Evolutionary conservation across 2,113 vertebrate species (phyloP).

Genomic region (Pelobates fuscus): DNA sequence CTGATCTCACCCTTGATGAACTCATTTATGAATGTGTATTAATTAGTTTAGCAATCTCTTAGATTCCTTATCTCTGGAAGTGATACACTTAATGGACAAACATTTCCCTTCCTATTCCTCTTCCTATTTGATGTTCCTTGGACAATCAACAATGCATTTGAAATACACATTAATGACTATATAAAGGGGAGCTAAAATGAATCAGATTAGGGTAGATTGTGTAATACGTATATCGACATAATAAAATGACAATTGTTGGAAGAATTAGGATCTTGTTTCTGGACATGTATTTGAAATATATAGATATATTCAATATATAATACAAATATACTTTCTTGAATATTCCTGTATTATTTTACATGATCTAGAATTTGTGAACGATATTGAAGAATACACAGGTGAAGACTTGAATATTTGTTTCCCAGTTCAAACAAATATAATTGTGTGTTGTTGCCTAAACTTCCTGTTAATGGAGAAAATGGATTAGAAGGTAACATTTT

Average conservation of each 20-base stretch:
- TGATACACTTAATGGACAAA: no score
- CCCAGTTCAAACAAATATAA: background rate
- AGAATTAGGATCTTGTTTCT: background rate
- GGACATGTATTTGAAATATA: background rate
- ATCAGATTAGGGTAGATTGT: no score
- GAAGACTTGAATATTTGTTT: background rate
- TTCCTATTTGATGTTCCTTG: no score
- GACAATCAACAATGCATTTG: no score
- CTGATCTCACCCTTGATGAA: no score
- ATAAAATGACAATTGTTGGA: background rate
- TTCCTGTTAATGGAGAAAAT: conserved; percentile 14
- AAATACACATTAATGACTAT: no score
- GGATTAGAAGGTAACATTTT: conserved; percentile 41
- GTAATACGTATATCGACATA: no score
- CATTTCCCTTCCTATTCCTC: no score
- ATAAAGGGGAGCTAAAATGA: no score
- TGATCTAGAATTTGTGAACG: conserved; percentile 3
- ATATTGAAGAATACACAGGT: background rate
- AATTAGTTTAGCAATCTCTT: no score
- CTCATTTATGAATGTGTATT: no score
- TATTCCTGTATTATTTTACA: background rate
- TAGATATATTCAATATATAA: background rate
- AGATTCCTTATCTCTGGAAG: no score
- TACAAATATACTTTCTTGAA: background rate
- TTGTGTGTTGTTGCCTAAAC: background rate